phyloP scores from a whole-genome alignment of 37 sponge, comb jelly and placozoan species.

The Oopsacas minuta region DNA sequence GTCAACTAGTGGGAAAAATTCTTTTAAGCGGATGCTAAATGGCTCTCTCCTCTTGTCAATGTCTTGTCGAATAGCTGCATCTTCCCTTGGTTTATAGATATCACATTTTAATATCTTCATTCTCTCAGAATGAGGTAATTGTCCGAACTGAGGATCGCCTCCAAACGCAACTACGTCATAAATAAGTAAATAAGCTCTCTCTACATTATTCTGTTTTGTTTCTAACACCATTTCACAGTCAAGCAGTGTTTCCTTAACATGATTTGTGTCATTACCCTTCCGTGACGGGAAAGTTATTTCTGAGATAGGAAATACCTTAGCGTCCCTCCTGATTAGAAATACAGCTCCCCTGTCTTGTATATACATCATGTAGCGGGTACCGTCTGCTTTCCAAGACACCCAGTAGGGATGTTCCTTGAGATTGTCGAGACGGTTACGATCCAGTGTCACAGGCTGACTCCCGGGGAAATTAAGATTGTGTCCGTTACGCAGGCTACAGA shows the following conservation, averaged over 20 bases:
- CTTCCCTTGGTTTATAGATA: slow-evolving; percentile 66
- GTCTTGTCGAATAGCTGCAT: slow-evolving; percentile 35
- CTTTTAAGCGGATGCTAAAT: slow-evolving; percentile 63
- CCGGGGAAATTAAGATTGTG: slow-evolving; percentile 66
- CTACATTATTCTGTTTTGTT: slow-evolving; percentile 31
- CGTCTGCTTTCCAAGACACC: slow-evolving; percentile 98
- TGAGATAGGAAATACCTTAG: slow-evolving; percentile 47
- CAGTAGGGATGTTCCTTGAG: slow-evolving; percentile 58
- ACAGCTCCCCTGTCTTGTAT: slow-evolving; percentile 41
- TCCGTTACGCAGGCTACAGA: not conserved
- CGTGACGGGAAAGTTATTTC: slow-evolving; percentile 48
- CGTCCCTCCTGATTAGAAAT: slow-evolving; percentile 81
- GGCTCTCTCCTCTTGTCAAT: slow-evolving; percentile 64
- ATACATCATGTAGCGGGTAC: slow-evolving; percentile 83
- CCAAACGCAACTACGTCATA: slow-evolving; percentile 83
- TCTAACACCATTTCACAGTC: slow-evolving; percentile 91
- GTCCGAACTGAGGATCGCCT: slow-evolving; percentile 37
- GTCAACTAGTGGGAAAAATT: slow-evolving; percentile 57
- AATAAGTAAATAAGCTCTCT: slow-evolving; percentile 64
- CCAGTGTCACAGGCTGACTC: slow-evolving; percentile 90
- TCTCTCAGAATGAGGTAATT: slow-evolving; percentile 45
- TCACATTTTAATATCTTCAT: slow-evolving; percentile 50
- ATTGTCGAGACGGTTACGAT: slow-evolving; percentile 42
- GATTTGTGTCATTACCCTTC: slow-evolving; percentile 13
- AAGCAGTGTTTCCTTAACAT: slow-evolving; percentile 56